phyloP scores from a whole-genome alignment of 2,113 vertebrate genomes.

The Laticauda colubrina region DNA sequence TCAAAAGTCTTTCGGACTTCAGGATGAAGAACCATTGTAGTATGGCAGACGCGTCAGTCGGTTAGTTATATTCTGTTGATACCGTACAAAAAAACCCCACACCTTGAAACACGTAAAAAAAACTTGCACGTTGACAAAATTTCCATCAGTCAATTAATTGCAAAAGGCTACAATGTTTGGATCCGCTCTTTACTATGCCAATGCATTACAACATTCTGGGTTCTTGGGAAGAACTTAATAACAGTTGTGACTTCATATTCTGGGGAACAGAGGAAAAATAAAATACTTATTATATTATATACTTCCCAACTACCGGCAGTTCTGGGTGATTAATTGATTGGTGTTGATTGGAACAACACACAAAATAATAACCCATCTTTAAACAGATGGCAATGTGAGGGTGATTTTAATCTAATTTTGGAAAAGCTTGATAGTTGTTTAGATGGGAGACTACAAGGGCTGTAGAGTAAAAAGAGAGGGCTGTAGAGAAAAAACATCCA shows the following conservation, averaged over 20 bases:
- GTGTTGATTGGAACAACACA: not conserved
- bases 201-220: not conserved
- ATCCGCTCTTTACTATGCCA: not conserved
- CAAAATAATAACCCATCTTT: not conserved
- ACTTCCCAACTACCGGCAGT: not conserved
- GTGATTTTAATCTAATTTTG: not conserved
- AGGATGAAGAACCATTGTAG: not conserved
- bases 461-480: not conserved
- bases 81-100: not conserved
- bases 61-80: not conserved
- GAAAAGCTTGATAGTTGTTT: not conserved
- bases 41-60: not conserved
- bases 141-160: not conserved
- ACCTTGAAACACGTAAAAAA: not conserved
- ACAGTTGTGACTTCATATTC: not conserved
- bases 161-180: not conserved
- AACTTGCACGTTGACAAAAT: not conserved
- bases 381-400: not conserved
- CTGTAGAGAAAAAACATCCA: not conserved
- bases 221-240: not conserved
- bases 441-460: not conserved
- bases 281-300: not conserved
- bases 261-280: not conserved
- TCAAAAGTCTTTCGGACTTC: not conserved
- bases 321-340: not conserved